phyloP scores from a whole-genome alignment of 1,140 invertebrate genomes.

The Goniozus legneri region DNA sequence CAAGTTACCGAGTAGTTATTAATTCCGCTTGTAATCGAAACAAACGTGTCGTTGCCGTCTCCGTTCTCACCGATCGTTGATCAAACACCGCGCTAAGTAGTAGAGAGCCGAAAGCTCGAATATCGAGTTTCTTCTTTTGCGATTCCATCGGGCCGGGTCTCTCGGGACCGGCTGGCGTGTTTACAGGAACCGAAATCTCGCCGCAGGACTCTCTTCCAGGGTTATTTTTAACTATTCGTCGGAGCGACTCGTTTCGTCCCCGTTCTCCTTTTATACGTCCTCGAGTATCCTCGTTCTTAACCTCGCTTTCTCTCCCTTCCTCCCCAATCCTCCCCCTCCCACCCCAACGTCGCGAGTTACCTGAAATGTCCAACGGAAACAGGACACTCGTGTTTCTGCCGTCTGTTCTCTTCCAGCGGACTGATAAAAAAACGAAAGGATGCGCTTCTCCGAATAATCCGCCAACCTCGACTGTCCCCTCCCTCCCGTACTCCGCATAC shows the following conservation, averaged over 20 bases:
- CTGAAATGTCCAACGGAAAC: not conserved
- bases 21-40: too few species aligned
- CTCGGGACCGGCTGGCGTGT: slow-evolving; percentile 19
- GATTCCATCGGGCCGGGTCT: too few species aligned
- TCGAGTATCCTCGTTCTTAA: not conserved
- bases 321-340: slow-evolving; percentile 1
- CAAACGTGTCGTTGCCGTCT: too few species aligned
- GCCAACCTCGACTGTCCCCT: not conserved
- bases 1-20: too few species aligned
- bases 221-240: slow-evolving; percentile 34
- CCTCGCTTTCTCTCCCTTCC: slow-evolving; percentile 6
- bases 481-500: not conserved
- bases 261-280: not conserved
- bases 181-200: slow-evolving; percentile 27
- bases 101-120: too few species aligned
- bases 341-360: not conserved
- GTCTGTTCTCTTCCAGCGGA: not conserved
- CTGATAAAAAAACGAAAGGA: not conserved
- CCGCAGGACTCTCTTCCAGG: slow-evolving; percentile 25
- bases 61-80: too few species aligned
- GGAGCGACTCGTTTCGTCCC: slow-evolving; percentile 17
- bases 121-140: slow-evolving; percentile 22
- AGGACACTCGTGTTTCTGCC: slow-evolving; percentile 1
- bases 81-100: too few species aligned
- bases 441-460: not conserved